These are phyloP conservation scores for Anneissia japonica DNA, from an alignment of 35 echinoderm and acorn worm species.

Conservation along the genomic window DNA sequence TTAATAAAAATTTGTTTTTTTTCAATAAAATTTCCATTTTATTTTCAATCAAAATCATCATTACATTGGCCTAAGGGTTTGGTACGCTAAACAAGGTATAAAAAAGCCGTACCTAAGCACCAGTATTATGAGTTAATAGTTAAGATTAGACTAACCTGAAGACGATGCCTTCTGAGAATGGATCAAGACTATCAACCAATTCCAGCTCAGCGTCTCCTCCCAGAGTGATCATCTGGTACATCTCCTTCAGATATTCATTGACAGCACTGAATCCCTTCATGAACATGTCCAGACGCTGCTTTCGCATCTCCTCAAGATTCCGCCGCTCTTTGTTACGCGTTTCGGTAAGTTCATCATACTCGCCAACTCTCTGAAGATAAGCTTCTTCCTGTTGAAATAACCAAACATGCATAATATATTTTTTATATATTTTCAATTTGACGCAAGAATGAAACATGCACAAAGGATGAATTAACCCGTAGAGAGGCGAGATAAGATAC, in stretches of 20 bases:
- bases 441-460: no score
- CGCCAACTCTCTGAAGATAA: constrained; percentile 73
- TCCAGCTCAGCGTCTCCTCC: constrained; percentile 94
- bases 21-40: no score
- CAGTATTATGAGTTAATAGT: no score
- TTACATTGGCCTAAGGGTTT: no score
- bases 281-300: constrained; percentile 95
- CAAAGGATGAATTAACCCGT: no score
- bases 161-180: constrained; percentile 96
- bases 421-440: no score
- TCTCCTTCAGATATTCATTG: constrained; percentile 96
- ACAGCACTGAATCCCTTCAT: constrained; percentile 93
- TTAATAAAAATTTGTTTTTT: no score
- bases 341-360: constrained; percentile 90
- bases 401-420: no score
- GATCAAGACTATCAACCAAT: constrained; percentile 88
- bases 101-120: no score
- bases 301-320: constrained; percentile 83
- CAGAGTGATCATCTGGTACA: constrained; percentile 99
- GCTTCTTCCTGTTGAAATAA: constrained; percentile 69
- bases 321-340: constrained; percentile 58
- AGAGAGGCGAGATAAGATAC: no score
- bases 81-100: no score
- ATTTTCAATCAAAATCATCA: no score
- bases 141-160: constrained; percentile 59